Conservation (phyloP, 2,888 invertebrate genomes). For the Busseola fusca region DNA sequence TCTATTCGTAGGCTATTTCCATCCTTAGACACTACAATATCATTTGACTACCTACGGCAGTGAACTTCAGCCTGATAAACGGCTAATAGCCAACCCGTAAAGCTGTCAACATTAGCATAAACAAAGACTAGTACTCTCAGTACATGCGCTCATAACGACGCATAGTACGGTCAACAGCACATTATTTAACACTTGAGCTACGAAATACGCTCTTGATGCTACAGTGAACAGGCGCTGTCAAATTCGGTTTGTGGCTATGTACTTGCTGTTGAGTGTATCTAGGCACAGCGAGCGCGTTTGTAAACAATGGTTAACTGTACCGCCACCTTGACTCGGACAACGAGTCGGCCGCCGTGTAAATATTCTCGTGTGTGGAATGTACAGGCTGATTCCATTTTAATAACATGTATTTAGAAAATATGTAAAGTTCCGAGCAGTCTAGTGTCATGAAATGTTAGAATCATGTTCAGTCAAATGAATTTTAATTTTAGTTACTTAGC, state of each 20-base stretch:
- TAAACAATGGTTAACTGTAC: conserved; percentile 75
- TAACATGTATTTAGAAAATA: background rate
- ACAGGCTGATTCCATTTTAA: conserved; percentile 37
- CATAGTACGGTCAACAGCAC: background rate
- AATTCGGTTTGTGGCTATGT: background rate
- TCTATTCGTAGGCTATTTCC: background rate
- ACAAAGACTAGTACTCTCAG: conserved; percentile 33
- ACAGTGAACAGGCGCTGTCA: background rate
- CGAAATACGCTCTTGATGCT: background rate
- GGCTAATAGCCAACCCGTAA: conserved; percentile 34
- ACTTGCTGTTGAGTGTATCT: conserved; percentile 21
- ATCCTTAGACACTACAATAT: conserved; percentile 8
- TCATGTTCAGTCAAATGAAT: background rate
- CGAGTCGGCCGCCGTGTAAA: conserved; percentile 47
- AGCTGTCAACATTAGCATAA: conserved; percentile 53
- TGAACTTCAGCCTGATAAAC: conserved; percentile 18
- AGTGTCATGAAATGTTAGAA: background rate
- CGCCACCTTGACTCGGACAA: conserved; percentile 64
- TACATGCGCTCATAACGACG: conserved; percentile 38
- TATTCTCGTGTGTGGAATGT: conserved; percentile 38
- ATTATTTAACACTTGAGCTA: background rate
- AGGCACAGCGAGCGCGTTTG: conserved; percentile 46
- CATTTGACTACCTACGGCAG: background rate
- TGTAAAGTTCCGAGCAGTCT: background rate
- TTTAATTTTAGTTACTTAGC: background rate